Percentiles rank a stretch among this genome's conserved stretches.
phyloP scores from a whole-genome alignment of 2,888 invertebrate species.

The Hyles lineata region DNA sequence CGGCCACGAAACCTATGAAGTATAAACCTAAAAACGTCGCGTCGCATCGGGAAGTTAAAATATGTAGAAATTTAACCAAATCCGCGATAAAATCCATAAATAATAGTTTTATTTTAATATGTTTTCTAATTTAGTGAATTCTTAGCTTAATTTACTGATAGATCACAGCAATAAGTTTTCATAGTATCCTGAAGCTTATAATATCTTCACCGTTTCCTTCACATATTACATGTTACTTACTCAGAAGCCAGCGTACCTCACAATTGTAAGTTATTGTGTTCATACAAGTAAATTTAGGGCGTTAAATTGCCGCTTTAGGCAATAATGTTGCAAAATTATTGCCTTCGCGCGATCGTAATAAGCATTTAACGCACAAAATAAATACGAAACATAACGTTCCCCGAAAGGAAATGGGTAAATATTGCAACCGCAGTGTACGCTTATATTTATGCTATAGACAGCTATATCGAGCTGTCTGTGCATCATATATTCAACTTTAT shows the following conservation, averaged over 20 bases:
- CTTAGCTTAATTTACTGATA: no score
- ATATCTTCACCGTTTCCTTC: not conserved
- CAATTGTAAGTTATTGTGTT: constrained; percentile 19
- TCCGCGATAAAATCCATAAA: no score
- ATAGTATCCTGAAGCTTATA: not conserved
- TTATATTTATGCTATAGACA: constrained; percentile 54
- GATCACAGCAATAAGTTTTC: no score
- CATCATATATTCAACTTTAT: constrained; percentile 36
- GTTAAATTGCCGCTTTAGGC: constrained; percentile 16
- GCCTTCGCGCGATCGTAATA: constrained; percentile 21
- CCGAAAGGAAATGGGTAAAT: constrained; percentile 54
- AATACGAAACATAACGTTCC: constrained; percentile 42
- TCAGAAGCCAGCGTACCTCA: not conserved
- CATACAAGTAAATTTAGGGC: constrained; percentile 23
- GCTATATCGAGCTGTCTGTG: constrained; percentile 45
- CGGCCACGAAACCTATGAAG: no score
- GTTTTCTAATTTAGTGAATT: no score
- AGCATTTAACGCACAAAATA: constrained; percentile 47
- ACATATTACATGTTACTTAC: not conserved
- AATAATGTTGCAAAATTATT: constrained; percentile 19
- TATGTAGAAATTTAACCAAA: no score
- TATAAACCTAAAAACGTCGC: no score
- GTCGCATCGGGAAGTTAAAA: no score
- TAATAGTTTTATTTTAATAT: no score
- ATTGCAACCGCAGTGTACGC: constrained; percentile 50